A percentile compares a stretch with the other conserved stretches of the same genome.
Evolutionary conservation across 2,888 invertebrate genomes (phyloP).

Genomic region (Capitulum mitella): DNA sequence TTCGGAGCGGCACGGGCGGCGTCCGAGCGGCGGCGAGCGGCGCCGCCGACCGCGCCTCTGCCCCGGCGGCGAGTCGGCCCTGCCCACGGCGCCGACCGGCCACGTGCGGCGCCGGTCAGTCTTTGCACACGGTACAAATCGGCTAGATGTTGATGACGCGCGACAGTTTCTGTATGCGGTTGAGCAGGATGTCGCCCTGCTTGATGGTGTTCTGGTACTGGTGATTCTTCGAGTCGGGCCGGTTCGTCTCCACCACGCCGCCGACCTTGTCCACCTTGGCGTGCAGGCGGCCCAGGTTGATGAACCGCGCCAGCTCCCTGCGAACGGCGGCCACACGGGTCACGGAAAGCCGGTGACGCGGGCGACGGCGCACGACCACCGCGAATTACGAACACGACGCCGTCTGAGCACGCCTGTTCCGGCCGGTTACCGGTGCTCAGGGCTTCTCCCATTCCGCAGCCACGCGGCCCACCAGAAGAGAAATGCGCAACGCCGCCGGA

Average conservation of each 20-base stretch:
- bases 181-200: conserved; percentile 93
- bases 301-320: conserved; percentile 75
- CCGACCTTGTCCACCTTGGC: conserved; percentile 86
- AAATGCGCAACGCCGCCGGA: no score
- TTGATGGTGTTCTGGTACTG: conserved; percentile 96
- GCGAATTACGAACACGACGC: no score
- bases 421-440: no score
- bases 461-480: no score
- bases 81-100: neutral
- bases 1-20: neutral
- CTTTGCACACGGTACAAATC: no score
- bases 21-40: neutral
- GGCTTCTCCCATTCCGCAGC: no score
- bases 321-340: neutral
- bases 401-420: no score
- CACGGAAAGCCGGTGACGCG: no score
- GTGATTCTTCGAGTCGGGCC: conserved; percentile 82
- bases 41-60: neutral
- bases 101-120: neutral
- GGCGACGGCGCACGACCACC: no score
- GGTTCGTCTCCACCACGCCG: conserved; percentile 83
- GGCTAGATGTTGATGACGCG: conserved; percentile 95
- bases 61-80: conserved; percentile 2
- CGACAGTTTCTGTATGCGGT: conserved; percentile 95
- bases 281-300: conserved; percentile 91